A percentile compares a stretch with the other conserved stretches of the same genome.
phyloP scores from a whole-genome alignment of 2,113 vertebrate genomes.

The Turnix velox region DNA sequence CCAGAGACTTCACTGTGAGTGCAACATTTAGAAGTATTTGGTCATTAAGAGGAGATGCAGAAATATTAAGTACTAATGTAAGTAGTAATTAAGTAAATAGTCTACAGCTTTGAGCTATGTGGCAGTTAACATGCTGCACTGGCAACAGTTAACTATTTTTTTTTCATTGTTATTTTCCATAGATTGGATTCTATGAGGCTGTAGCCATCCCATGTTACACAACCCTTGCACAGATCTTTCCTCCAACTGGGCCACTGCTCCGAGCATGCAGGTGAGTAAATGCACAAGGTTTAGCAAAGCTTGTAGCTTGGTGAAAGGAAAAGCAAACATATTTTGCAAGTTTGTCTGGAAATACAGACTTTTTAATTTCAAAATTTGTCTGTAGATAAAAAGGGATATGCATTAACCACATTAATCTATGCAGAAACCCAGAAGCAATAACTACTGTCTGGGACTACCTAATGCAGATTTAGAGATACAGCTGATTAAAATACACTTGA shows the following conservation, averaged over 20 bases:
- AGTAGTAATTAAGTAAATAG: neutral
- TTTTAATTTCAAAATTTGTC: neutral
- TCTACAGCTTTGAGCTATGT: neutral
- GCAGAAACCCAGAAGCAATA: neutral
- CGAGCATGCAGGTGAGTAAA: conserved; percentile 86
- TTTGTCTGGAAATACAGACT: neutral
- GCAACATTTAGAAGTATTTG: neutral
- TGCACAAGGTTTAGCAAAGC: neutral
- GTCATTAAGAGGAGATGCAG: neutral
- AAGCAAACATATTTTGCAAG: neutral
- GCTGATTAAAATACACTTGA: neutral
- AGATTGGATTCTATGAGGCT: conserved; percentile 97
- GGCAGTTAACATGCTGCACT: neutral
- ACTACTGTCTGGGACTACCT: neutral
- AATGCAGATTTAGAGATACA: neutral
- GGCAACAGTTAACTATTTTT: neutral
- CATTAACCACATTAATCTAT: neutral
- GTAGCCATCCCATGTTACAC: conserved; percentile 96
- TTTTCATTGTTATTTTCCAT: neutral
- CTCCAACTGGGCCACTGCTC: conserved; percentile 85
- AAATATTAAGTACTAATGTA: neutral
- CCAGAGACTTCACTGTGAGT: neutral
- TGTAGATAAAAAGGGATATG: neutral
- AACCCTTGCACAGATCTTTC: conserved; percentile 88
- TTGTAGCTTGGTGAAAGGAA: neutral